Evolutionary conservation across 1,140 invertebrate genomes (phyloP).

Genomic region (Bombus superbus): DNA sequence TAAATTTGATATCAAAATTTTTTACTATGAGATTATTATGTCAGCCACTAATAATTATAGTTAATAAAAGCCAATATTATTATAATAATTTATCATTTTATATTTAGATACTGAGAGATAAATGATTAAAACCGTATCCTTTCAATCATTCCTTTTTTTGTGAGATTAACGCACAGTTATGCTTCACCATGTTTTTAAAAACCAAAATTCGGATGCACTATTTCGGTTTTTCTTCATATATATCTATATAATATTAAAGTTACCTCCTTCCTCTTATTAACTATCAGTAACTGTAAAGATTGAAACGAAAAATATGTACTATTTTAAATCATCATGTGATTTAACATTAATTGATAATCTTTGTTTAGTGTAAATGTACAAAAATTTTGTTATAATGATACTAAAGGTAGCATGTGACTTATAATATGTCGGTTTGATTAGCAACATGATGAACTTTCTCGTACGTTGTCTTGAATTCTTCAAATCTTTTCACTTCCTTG

Average conservation of each 20-base stretch:
- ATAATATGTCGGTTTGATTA: slow-evolving; percentile 44
- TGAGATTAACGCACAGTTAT: slow-evolving; percentile 7
- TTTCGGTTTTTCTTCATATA: slow-evolving; percentile 10
- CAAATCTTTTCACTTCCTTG: slow-evolving; percentile 78
- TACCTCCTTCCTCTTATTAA: slow-evolving; percentile 55
- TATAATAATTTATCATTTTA: slow-evolving; percentile 43
- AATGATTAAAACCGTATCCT: slow-evolving; percentile 12
- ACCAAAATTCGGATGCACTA: slow-evolving; percentile 8
- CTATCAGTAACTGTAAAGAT: slow-evolving; percentile 53
- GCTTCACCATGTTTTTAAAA: slow-evolving; percentile 12
- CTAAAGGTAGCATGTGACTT: slow-evolving; percentile 36
- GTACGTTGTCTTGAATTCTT: slow-evolving; percentile 68
- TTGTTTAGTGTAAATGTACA: slow-evolving; percentile 58
- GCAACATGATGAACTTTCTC: slow-evolving; percentile 52
- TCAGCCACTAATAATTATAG: slow-evolving; percentile 36
- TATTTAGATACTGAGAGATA: slow-evolving; percentile 28
- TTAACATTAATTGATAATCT: slow-evolving; percentile 44
- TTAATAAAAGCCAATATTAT: slow-evolving; percentile 34
- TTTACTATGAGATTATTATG: slow-evolving; percentile 9
- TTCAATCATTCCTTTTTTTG: not conserved
- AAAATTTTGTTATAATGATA: slow-evolving; percentile 40
- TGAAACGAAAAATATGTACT: slow-evolving; percentile 51
- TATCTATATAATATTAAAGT: slow-evolving; percentile 16
- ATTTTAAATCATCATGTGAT: slow-evolving; percentile 45
- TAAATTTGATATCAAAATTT: slow-evolving; percentile 35